Conservation (phyloP, 2,888 invertebrate genomes). For the Caenorhabditis zanzibari region DNA sequence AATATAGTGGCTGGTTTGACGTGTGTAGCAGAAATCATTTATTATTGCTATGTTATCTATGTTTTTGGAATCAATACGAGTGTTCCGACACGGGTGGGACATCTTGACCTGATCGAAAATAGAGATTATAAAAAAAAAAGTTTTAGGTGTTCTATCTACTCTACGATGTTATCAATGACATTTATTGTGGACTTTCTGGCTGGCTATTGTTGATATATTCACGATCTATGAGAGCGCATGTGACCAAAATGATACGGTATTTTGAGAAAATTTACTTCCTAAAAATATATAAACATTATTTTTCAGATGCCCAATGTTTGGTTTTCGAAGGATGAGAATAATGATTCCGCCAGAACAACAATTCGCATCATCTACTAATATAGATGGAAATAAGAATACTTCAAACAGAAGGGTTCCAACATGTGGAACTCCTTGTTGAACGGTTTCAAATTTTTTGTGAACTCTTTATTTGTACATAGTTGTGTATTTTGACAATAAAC, state of each 20-base stretch:
- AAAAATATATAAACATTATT: neutral
- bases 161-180: slow-evolving; percentile 70
- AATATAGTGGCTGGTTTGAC: slow-evolving; percentile 66
- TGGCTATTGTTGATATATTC: slow-evolving; percentile 72
- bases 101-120: neutral
- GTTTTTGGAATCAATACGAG: slow-evolving; percentile 70
- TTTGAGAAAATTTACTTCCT: slow-evolving; percentile 1
- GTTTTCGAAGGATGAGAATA: slow-evolving; percentile 50
- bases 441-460: neutral
- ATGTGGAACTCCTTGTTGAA: slow-evolving; percentile 53
- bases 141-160: slow-evolving; percentile 71
- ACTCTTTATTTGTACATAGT: slow-evolving; percentile 31
- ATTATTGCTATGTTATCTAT: slow-evolving; percentile 70
- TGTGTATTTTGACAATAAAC: slow-evolving; percentile 20
- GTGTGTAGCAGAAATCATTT: slow-evolving; percentile 69
- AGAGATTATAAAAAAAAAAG: neutral
- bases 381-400: slow-evolving; percentile 53
- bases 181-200: slow-evolving; percentile 70
- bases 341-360: slow-evolving; percentile 51
- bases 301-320: slow-evolving; percentile 56
- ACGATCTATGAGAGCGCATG: slow-evolving; percentile 63
- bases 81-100: slow-evolving; percentile 64
- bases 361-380: slow-evolving; percentile 54
- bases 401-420: slow-evolving; percentile 55
- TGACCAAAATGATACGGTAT: slow-evolving; percentile 57